These are phyloP conservation scores for Coregonus suidteri DNA, from an alignment of 2,797 vertebrate genomes.

Conservation along the genomic window DNA sequence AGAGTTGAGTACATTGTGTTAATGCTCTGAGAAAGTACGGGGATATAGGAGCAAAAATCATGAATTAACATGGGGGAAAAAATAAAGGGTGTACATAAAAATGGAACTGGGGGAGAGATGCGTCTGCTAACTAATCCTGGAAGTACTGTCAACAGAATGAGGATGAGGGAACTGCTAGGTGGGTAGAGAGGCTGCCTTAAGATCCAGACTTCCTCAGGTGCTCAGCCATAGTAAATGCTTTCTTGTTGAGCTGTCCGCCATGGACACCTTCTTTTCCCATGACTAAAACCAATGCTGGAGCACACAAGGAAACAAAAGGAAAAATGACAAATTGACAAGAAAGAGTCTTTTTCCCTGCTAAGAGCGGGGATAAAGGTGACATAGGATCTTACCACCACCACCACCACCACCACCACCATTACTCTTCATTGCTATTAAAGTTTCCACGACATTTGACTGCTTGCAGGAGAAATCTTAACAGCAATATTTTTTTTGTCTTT, in stretches of 20 bases:
- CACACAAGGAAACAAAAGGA: conserved; percentile 73
- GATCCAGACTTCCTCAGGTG: conserved; percentile 91
- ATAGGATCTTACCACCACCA: conserved; percentile 86
- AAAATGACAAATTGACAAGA: conserved; percentile 63
- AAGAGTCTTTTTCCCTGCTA: conserved; percentile 72
- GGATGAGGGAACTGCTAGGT: conserved; percentile 75
- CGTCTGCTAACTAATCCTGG: conserved; percentile 72
- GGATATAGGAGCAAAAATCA: conserved; percentile 72
- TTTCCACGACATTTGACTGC: conserved; percentile 82
- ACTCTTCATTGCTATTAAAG: conserved; percentile 93
- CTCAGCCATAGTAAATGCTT: conserved; percentile 86
- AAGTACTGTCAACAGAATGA: conserved; percentile 81
- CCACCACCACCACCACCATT: conserved; percentile 86
- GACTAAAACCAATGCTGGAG: conserved; percentile 94
- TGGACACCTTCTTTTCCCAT: conserved; percentile 95
- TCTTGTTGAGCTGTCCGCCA: conserved; percentile 93
- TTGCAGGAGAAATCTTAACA: conserved; percentile 89
- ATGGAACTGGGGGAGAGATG: conserved; percentile 46
- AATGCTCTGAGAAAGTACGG: conserved; percentile 1
- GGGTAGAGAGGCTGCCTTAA: conserved; percentile 88
- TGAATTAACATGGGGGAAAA: conserved; percentile 50
- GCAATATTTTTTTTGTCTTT: conserved; percentile 76
- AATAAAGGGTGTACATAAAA: conserved; percentile 71
- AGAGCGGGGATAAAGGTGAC: conserved; percentile 90
- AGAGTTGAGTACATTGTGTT: conserved; percentile 41